Conservation (phyloP, 2,797 vertebrate genomes). For the Peromyscus melanophrys region DNA sequence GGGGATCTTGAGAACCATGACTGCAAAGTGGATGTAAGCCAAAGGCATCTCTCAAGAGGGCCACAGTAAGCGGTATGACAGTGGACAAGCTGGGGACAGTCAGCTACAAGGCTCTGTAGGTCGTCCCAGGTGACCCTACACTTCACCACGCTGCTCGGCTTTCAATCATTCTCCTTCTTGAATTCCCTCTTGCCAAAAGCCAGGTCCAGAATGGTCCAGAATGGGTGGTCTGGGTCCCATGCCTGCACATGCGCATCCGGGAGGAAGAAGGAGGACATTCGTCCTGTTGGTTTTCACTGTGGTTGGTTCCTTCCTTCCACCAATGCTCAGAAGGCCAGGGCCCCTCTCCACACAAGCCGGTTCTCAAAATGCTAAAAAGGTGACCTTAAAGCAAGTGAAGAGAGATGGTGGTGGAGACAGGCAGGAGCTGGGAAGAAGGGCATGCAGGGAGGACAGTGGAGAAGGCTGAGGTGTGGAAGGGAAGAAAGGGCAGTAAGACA, state of each 20-base stretch:
- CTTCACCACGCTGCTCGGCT: background rate
- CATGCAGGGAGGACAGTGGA: background rate
- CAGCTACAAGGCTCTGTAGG: background rate
- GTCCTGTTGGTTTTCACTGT: background rate
- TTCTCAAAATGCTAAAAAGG: background rate
- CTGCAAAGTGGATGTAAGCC: background rate
- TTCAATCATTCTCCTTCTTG: fast-evolving
- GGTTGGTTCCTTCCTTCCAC: background rate
- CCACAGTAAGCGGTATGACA: fast-evolving
- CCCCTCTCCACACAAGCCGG: background rate
- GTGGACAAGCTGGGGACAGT: too few species aligned
- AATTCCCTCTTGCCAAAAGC: background rate
- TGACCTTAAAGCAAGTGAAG: background rate
- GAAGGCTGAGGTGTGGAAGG: background rate
- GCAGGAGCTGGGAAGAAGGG: background rate
- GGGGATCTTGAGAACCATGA: background rate
- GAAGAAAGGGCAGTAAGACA: background rate
- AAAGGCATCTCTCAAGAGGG: background rate
- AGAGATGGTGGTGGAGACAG: background rate
- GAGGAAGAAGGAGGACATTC: fast-evolving
- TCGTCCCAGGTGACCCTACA: background rate
- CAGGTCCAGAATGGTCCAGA: background rate
- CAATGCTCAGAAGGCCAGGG: background rate
- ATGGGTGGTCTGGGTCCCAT: background rate
- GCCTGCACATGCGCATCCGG: background rate